phyloP scores from a whole-genome alignment of 2,797 vertebrate species.

The Gymnopithys bicolor region DNA sequence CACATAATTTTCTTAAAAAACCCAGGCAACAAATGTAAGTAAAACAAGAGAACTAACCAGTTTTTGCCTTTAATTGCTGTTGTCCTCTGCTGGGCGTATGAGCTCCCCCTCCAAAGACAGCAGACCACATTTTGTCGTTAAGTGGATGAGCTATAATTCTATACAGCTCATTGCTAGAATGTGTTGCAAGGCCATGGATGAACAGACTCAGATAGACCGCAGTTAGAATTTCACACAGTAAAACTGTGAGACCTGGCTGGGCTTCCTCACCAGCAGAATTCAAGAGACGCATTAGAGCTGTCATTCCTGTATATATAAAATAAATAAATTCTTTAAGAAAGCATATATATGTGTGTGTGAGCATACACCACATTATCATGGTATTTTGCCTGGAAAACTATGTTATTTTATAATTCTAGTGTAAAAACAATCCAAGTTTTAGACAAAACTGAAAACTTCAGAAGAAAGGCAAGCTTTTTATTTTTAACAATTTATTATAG shows the following conservation, averaged over 20 bases:
- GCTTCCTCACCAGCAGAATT: constrained; percentile 92
- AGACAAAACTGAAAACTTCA: background rate
- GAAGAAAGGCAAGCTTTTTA: background rate
- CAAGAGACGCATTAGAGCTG: constrained; percentile 84
- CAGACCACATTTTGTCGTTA: constrained; percentile 92
- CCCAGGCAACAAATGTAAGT: background rate
- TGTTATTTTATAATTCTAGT: background rate
- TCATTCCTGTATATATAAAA: constrained; percentile 82
- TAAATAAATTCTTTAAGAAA: background rate
- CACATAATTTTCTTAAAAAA: background rate
- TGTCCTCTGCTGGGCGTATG: constrained; percentile 78
- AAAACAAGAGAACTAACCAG: constrained; percentile 78
- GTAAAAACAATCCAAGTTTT: background rate
- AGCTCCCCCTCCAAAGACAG: constrained; percentile 92
- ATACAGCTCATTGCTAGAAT: constrained; percentile 93
- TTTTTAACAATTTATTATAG: background rate
- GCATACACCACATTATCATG: background rate
- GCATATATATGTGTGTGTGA: background rate
- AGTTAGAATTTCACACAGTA: constrained; percentile 95
- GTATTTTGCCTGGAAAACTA: background rate
- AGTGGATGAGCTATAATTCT: constrained; percentile 92
- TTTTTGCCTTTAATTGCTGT: constrained; percentile 74
- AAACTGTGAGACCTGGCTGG: constrained; percentile 88
- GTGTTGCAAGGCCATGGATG: constrained; percentile 94
- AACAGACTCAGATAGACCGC: constrained; percentile 95